Evolutionary conservation across 2,113 vertebrate species (phyloP).

Genomic region (Pituophis catenifer): DNA sequence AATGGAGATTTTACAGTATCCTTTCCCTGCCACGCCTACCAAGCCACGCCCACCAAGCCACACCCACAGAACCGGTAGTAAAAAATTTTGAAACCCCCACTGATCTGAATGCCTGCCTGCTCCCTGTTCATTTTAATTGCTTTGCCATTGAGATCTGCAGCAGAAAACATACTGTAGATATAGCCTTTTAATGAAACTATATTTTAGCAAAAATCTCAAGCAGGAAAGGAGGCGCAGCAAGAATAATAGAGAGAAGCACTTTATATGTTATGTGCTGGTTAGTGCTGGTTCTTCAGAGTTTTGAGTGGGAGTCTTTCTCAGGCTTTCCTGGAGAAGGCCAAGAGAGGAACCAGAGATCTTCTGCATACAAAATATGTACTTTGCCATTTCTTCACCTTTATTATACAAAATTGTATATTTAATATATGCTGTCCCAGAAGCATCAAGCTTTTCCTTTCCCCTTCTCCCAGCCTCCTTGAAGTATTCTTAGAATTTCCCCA

Average conservation of each 20-base stretch:
- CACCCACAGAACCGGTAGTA: no score
- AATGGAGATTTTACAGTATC: no score
- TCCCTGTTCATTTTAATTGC: not conserved
- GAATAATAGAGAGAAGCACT: not conserved
- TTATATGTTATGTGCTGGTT: not conserved
- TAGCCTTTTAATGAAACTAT: not conserved
- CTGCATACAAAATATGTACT: not conserved
- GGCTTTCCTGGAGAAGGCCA: not conserved
- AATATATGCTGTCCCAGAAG: not conserved
- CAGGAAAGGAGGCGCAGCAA: slow-evolving; percentile 33
- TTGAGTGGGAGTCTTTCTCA: not conserved
- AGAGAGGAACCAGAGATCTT: not conserved
- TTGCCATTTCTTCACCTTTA: not conserved
- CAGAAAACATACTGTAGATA: not conserved
- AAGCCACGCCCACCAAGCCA: no score
- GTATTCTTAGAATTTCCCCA: slow-evolving; percentile 43
- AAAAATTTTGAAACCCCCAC: no score
- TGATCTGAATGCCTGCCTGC: not conserved
- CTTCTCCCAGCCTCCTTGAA: slow-evolving; percentile 45
- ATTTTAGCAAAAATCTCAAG: not conserved
- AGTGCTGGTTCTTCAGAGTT: not conserved
- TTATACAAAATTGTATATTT: slow-evolving; percentile 34
- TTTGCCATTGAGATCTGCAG: slow-evolving; percentile 30
- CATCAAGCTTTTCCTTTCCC: slow-evolving; percentile 40
- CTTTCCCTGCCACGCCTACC: no score